A percentile compares a stretch with the other conserved stretches of the same genome.
Evolutionary conservation across 2,888 invertebrate species (phyloP).

Genomic region (Tribolium freemani): DNA sequence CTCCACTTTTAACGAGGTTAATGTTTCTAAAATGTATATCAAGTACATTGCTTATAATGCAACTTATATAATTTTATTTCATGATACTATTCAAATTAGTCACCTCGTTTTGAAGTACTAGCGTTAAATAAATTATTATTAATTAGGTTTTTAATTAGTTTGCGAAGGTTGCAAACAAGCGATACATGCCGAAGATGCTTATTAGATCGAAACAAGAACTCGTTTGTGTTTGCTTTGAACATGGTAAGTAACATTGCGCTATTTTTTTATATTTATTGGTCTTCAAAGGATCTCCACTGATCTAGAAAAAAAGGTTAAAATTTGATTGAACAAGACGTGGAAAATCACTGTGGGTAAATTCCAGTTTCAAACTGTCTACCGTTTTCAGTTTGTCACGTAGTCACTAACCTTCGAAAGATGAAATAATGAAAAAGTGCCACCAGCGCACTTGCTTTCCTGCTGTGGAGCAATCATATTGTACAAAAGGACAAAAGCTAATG

Average conservation of each 20-base stretch:
- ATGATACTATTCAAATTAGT: constrained; percentile 2
- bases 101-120: neutral
- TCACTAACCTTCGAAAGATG: neutral
- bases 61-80: constrained; percentile 20
- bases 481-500: too few relatives aligned
- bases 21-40: constrained; percentile 27
- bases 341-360: neutral
- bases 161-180: neutral
- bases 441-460: too few relatives aligned
- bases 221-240: neutral
- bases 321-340: neutral
- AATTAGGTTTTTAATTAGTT: neutral
- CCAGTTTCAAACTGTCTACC: neutral
- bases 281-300: neutral
- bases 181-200: neutral
- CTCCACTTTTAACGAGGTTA: constrained; percentile 27
- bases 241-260: too few relatives aligned
- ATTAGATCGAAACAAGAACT: neutral
- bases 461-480: too few relatives aligned
- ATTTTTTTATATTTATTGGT: too few relatives aligned
- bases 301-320: neutral
- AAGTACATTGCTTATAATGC: constrained; percentile 13
- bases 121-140: constrained; percentile 7
- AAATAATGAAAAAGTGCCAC: too few relatives aligned
- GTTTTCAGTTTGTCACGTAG: neutral